A percentile compares a stretch with the other conserved stretches of the same genome.
These are phyloP conservation scores for Sebastes minor DNA, from an alignment of 2,797 vertebrate species.

Conservation along the genomic window DNA sequence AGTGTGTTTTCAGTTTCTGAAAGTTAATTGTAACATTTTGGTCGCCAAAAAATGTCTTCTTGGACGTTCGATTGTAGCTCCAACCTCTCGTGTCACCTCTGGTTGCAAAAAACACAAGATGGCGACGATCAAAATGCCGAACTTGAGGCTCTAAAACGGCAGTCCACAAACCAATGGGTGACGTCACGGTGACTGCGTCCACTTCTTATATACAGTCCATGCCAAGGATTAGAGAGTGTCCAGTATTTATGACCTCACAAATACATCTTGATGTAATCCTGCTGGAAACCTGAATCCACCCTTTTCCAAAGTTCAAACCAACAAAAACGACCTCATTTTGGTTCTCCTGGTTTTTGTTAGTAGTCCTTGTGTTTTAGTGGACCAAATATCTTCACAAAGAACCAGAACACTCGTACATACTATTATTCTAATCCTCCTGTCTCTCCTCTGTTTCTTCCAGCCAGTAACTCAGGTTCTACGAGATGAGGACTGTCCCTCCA, in stretches of 20 bases:
- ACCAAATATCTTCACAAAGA: neutral
- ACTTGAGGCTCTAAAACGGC: too few species aligned
- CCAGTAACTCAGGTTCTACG: slow-evolving; percentile 84
- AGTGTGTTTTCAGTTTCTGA: too few species aligned
- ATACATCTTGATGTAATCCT: neutral
- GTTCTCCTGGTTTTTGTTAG: neutral
- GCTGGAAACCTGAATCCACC: neutral
- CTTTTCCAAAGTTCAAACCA: neutral
- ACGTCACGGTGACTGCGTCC: too few species aligned
- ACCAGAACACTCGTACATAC: neutral
- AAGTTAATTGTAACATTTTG: too few species aligned
- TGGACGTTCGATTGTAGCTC: too few species aligned
- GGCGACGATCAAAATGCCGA: neutral
- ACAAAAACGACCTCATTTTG: neutral
- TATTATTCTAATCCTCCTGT: neutral
- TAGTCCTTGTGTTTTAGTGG: neutral
- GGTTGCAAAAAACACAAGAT: neutral
- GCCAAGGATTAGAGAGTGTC: neutral
- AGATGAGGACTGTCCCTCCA: slow-evolving; percentile 91
- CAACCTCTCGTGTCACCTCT: too few species aligned
- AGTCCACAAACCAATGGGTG: too few species aligned
- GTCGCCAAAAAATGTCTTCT: too few species aligned
- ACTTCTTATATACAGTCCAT: neutral
- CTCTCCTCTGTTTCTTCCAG: slow-evolving; percentile 70
- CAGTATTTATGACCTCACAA: neutral